phyloP scores from a whole-genome alignment of 2,113 vertebrate species.

The Anthoscopus minutus region DNA sequence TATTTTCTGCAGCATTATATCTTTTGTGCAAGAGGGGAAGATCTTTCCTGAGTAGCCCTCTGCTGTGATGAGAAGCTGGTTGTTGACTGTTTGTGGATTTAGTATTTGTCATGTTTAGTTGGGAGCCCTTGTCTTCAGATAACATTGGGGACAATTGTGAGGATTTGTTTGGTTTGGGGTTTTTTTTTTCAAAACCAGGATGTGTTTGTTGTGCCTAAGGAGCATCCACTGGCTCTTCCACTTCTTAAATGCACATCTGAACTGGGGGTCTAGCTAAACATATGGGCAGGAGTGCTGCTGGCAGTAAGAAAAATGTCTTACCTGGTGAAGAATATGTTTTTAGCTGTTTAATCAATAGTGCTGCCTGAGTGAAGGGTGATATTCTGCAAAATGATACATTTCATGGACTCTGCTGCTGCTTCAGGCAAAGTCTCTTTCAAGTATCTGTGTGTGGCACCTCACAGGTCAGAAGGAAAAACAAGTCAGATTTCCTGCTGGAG shows the following conservation, averaged over 20 bases:
- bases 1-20: neutral
- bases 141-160: neutral
- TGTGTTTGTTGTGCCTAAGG: neutral
- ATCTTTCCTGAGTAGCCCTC: neutral
- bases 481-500: neutral
- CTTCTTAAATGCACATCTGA: neutral
- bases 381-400: neutral
- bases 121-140: neutral
- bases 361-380: neutral
- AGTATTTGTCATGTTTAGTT: neutral
- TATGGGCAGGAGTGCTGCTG: rapidly evolving
- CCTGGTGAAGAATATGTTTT: neutral
- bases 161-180: neutral
- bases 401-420: neutral
- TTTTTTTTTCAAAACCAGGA: neutral
- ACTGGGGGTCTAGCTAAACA: neutral
- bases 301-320: neutral
- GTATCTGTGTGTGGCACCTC: neutral
- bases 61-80: neutral
- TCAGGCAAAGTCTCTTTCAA: neutral
- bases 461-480: neutral
- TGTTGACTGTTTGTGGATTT: neutral
- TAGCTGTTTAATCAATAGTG: neutral
- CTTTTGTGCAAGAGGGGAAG: neutral
- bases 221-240: neutral